These are phyloP conservation scores for Sebastes aleutianus DNA, from an alignment of 2,797 vertebrate species.

Conservation along the genomic window DNA sequence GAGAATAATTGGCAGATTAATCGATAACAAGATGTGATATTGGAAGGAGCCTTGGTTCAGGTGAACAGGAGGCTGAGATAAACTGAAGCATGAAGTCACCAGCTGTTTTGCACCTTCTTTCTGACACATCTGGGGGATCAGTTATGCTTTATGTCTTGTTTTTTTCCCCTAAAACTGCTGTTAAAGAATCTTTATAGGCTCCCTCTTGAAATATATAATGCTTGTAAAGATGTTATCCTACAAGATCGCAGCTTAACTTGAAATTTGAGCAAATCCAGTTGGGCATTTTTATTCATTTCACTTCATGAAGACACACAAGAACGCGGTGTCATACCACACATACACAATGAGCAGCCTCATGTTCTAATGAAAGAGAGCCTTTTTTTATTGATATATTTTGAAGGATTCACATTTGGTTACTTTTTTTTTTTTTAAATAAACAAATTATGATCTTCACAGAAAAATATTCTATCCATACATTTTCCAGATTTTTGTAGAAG, in stretches of 20 bases:
- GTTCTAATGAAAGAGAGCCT: conserved; percentile 39
- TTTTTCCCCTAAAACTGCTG: not conserved
- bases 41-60: not conserved
- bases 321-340: conserved; percentile 7
- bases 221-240: not conserved
- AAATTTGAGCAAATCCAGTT: not conserved
- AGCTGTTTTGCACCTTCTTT: not conserved
- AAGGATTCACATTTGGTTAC: conserved; percentile 45
- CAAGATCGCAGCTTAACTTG: not conserved
- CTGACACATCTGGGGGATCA: not conserved
- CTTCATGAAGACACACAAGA: conserved; percentile 41
- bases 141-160: not conserved
- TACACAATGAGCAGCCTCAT: conserved; percentile 16
- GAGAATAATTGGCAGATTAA: not conserved
- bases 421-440: conserved; percentile 36
- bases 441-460: conserved; percentile 58
- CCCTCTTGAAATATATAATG: not conserved
- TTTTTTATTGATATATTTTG: conserved; percentile 56
- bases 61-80: not conserved
- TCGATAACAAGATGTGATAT: not conserved
- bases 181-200: not conserved
- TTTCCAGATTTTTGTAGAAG: conserved; percentile 17
- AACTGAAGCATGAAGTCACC: not conserved
- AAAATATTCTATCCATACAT: conserved; percentile 58
- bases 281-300: conserved; percentile 22